phyloP scores from a whole-genome alignment of 2,888 invertebrate species.

The Pinctada fucata region DNA sequence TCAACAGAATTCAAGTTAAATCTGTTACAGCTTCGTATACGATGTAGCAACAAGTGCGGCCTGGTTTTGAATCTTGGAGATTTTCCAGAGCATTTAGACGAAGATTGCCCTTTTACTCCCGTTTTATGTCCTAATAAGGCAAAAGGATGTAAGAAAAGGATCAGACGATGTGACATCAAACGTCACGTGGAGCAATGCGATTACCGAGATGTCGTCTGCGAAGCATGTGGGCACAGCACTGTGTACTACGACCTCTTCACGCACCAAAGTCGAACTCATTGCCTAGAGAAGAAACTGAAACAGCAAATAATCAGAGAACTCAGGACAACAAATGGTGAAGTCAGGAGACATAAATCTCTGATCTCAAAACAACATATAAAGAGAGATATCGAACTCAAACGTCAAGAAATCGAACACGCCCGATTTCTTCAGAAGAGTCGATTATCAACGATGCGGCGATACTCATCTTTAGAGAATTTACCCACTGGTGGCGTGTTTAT shows the following conservation, averaged over 20 bases:
- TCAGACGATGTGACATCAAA: conserved; percentile 52
- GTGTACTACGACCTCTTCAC: conserved; percentile 61
- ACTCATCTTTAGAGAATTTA: conserved; percentile 25
- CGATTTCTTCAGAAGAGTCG: conserved; percentile 37
- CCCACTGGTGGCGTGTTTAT: conserved; percentile 33
- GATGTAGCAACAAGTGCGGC: conserved; percentile 62
- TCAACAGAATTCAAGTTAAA: conserved; percentile 55
- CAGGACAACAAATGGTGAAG: conserved; percentile 48
- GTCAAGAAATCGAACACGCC: conserved; percentile 44
- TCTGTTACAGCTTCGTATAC: conserved; percentile 52
- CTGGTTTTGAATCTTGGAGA: conserved; percentile 51
- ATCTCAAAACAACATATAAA: conserved; percentile 46
- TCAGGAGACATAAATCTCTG: conserved; percentile 52
- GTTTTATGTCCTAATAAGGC: conserved; percentile 52
- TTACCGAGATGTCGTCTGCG: conserved; percentile 58
- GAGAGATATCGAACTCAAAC: conserved; percentile 52
- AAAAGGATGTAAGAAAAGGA: conserved; percentile 57
- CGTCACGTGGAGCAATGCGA: conserved; percentile 62
- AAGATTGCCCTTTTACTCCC: conserved; percentile 59
- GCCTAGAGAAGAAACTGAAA: conserved; percentile 62
- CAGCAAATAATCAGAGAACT: conserved; percentile 60
- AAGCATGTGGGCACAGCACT: conserved; percentile 60
- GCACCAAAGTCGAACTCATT: conserved; percentile 61
- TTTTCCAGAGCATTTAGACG: conserved; percentile 59
- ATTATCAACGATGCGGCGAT: conserved; percentile 5